Conservation (phyloP, 1,140 invertebrate species). For the Nasonia longicornis region DNA sequence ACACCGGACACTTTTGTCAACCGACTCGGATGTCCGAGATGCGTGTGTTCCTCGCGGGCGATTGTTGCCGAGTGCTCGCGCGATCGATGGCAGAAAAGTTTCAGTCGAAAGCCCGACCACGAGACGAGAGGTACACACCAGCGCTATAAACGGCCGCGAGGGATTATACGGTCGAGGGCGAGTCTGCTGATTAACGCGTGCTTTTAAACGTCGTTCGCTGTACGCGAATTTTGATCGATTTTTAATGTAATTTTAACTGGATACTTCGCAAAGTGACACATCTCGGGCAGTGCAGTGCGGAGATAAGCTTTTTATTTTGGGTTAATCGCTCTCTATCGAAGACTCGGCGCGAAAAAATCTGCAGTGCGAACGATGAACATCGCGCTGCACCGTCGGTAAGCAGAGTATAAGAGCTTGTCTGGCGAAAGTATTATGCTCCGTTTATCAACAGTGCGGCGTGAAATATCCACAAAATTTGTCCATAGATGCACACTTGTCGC, state of each 20-base stretch:
- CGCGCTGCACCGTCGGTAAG: slow-evolving; percentile 57
- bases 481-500: background rate
- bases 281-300: too few relatives aligned
- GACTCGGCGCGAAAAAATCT: too few relatives aligned
- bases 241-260: too few relatives aligned
- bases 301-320: too few relatives aligned
- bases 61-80: background rate
- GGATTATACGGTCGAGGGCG: too few relatives aligned
- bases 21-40: slow-evolving; percentile 15
- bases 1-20: slow-evolving; percentile 1
- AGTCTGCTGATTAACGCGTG: too few relatives aligned
- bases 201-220: too few relatives aligned
- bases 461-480: slow-evolving; percentile 28
- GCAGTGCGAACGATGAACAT: background rate
- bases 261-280: too few relatives aligned
- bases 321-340: too few relatives aligned
- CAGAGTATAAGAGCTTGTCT: slow-evolving; percentile 60
- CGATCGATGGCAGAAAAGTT: background rate
- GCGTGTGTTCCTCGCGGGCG: background rate
- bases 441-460: slow-evolving; percentile 54
- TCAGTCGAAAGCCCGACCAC: background rate
- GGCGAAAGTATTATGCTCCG: slow-evolving; percentile 62
- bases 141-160: too few relatives aligned
- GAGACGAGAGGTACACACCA: background rate
- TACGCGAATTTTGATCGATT: too few relatives aligned